A percentile compares a stretch with the other conserved stretches of the same genome.
phyloP scores from a whole-genome alignment of 2,888 invertebrate genomes.

The Neoitamus cyanurus region DNA sequence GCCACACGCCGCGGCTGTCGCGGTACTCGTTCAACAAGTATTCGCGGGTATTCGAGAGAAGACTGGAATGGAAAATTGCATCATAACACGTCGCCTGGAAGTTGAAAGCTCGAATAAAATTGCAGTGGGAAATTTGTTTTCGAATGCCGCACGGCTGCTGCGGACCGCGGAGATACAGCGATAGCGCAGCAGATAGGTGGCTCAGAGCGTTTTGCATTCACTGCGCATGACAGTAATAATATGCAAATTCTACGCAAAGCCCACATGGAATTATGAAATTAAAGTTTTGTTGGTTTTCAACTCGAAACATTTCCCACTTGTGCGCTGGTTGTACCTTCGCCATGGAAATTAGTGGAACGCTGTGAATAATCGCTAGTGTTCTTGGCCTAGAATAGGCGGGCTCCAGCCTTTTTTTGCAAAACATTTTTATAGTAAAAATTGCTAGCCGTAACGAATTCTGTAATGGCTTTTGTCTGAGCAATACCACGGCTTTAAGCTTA shows the following conservation, averaged over 20 bases:
- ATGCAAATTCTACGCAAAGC: slow-evolving; percentile 41
- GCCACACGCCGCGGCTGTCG: background rate
- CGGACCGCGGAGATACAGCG: background rate
- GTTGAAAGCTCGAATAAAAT: slow-evolving; percentile 28
- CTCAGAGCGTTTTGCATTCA: slow-evolving; percentile 34
- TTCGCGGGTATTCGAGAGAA: background rate
- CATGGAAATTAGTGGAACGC: slow-evolving; percentile 16
- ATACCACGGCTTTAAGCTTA: background rate
- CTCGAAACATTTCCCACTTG: slow-evolving; percentile 35
- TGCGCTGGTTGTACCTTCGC: background rate
- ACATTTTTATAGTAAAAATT: background rate
- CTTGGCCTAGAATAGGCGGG: slow-evolving; percentile 39
- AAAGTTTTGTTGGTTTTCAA: slow-evolving; percentile 27
- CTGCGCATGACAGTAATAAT: slow-evolving; percentile 37
- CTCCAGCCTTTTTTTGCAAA: background rate
- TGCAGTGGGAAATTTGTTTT: slow-evolving; percentile 33
- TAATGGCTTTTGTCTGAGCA: slow-evolving; percentile 1
- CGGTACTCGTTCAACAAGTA: background rate
- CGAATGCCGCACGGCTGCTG: background rate
- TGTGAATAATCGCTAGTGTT: slow-evolving; percentile 12
- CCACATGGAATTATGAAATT: slow-evolving; percentile 42
- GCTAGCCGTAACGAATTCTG: background rate
- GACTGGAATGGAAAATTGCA: slow-evolving; percentile 21
- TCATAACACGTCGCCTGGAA: slow-evolving; percentile 15
- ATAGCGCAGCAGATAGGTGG: background rate